Percentiles rank a stretch among this genome's conserved stretches.
Evolutionary conservation across 2,797 vertebrate genomes (phyloP).

Genomic region (Rhodeus uyekii): DNA sequence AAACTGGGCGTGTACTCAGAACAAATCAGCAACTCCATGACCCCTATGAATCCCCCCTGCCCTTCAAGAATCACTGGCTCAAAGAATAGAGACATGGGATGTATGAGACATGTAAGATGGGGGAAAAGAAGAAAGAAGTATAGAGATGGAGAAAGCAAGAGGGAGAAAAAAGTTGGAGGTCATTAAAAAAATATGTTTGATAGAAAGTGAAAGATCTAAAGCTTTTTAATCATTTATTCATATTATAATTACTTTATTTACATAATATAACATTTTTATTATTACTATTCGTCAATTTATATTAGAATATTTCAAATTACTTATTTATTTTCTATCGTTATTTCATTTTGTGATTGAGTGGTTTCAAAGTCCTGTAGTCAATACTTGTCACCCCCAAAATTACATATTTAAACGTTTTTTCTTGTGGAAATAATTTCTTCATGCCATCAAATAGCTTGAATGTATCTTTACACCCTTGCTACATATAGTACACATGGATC

Average conservation of each 20-base stretch:
- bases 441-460: too few species aligned
- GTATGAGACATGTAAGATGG: background rate
- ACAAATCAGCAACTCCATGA: background rate
- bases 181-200: background rate
- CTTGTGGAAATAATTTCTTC: too few species aligned
- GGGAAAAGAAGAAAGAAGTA: background rate
- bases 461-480: too few species aligned
- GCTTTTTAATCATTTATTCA: background rate
- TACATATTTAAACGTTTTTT: too few species aligned
- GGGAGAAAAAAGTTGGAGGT: background rate
- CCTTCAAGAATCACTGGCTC: background rate
- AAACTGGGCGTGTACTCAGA: slow-evolving; percentile 9
- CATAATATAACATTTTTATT: background rate
- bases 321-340: background rate
- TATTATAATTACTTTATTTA: background rate
- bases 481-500: too few species aligned
- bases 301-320: background rate
- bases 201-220: background rate
- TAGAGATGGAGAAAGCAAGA: background rate
- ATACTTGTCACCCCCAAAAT: too few species aligned
- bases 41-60: background rate
- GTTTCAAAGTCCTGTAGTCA: too few species aligned
- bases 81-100: background rate
- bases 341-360: background rate
- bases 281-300: background rate